Conservation (phyloP, 1,140 invertebrate species). For the Limonius californicus region DNA sequence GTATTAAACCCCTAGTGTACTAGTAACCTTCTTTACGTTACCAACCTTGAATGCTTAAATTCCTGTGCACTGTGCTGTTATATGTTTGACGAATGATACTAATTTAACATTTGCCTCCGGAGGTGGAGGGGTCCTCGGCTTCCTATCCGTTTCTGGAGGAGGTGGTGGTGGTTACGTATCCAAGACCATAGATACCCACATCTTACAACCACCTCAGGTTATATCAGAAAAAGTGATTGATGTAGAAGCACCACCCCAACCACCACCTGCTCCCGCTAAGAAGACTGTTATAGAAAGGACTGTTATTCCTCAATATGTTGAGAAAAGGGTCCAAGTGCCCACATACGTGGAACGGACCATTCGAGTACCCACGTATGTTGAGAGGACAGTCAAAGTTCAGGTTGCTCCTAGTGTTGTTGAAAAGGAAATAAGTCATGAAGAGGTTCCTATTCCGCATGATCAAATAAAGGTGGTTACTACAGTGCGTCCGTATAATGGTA, state of each 20-base stretch:
- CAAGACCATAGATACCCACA: background rate
- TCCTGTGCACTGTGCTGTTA: too few relatives aligned
- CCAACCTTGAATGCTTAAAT: too few relatives aligned
- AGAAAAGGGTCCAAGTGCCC: constrained; percentile 39
- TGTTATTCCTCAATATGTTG: constrained; percentile 39
- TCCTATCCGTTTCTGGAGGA: background rate
- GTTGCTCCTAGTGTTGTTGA: constrained; percentile 33
- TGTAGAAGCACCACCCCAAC: background rate
- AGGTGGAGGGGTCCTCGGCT: background rate
- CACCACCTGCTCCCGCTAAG: constrained; percentile 1
- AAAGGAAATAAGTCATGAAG: constrained; percentile 23
- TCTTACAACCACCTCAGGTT: background rate
- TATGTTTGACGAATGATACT: too few relatives aligned
- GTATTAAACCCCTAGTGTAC: too few relatives aligned
- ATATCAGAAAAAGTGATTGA: background rate
- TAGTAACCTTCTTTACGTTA: too few relatives aligned
- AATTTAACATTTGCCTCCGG: too few relatives aligned
- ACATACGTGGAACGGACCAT: constrained; percentile 36
- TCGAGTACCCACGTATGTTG: constrained; percentile 30
- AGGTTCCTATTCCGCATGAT: background rate
- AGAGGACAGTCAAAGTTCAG: constrained; percentile 30
- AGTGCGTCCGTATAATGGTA: background rate
- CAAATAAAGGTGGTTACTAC: background rate
- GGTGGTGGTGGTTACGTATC: background rate
- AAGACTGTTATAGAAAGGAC: constrained; percentile 38